Conservation (phyloP, 2,797 vertebrate species). For the Phalanger gymnotis region DNA sequence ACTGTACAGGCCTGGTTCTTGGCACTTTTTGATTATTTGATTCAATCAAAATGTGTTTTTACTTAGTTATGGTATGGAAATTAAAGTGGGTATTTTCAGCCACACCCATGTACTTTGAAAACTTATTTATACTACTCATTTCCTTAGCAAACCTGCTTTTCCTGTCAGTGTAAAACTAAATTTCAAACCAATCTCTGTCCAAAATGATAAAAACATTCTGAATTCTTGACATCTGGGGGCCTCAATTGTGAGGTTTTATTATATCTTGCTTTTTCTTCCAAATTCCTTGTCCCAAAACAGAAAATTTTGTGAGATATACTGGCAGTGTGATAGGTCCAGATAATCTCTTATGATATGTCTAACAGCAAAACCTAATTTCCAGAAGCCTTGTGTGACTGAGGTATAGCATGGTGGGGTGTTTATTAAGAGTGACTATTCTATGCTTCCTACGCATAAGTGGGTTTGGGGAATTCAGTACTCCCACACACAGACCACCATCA, state of each 20-base stretch:
- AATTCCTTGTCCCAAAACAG: constrained; percentile 6
- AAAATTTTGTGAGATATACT: constrained; percentile 53
- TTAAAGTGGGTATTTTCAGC: background rate
- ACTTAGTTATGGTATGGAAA: background rate
- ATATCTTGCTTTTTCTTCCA: constrained; percentile 14
- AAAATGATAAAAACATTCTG: constrained; percentile 49
- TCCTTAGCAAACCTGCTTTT: constrained; percentile 14
- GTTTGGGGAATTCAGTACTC: constrained; percentile 48
- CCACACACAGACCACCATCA: too few relatives aligned
- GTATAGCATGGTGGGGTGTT: background rate
- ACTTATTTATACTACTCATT: background rate
- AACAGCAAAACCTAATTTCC: background rate
- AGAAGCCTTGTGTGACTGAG: background rate
- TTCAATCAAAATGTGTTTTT: background rate
- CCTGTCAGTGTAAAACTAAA: constrained; percentile 43
- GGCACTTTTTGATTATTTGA: background rate
- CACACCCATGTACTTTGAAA: background rate
- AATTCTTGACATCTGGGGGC: constrained; percentile 46
- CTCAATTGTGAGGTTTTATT: constrained; percentile 25
- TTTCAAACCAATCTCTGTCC: constrained; percentile 28
- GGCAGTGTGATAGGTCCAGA: background rate
- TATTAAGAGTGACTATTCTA: background rate
- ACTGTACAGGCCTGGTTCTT: background rate
- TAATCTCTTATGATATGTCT: background rate
- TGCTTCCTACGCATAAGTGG: background rate